Evolutionary conservation across 2,888 invertebrate species (phyloP).

Genomic region (Ceramica pisi): DNA sequence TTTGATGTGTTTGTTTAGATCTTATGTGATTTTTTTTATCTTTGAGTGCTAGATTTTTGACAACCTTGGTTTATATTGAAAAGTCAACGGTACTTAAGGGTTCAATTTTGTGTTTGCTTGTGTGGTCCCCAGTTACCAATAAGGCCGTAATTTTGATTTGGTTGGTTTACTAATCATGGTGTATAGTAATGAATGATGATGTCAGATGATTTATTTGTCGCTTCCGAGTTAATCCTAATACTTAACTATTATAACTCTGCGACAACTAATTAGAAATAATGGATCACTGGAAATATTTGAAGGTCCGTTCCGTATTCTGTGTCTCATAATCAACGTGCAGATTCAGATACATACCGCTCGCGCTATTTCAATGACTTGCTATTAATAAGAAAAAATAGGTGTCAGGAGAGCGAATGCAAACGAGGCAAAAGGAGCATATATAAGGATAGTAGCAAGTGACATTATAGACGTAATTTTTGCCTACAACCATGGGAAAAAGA

Average conservation of each 20-base stretch:
- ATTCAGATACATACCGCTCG: too few relatives aligned
- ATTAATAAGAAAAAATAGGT: too few relatives aligned
- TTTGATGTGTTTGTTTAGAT: constrained; percentile 2
- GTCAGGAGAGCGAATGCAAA: neutral
- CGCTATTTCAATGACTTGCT: too few relatives aligned
- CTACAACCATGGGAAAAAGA: neutral
- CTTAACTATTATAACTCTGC: neutral
- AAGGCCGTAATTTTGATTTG: neutral
- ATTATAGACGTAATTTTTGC: neutral
- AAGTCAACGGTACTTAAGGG: neutral
- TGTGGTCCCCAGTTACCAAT: neutral
- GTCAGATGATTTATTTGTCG: neutral
- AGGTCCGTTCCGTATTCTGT: neutral
- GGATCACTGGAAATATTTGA: neutral
- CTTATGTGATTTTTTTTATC: constrained; percentile 7
- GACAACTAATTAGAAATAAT: neutral
- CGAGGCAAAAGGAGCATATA: neutral
- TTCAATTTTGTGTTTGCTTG: neutral
- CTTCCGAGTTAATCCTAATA: neutral
- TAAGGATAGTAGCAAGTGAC: neutral
- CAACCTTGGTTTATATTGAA: constrained; percentile 1
- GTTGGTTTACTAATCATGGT: neutral
- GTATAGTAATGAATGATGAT: neutral
- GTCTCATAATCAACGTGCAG: neutral
- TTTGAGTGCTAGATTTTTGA: neutral